Evolutionary conservation across 2,113 vertebrate genomes (phyloP).

Genomic region (Girardinichthys multiradiatus): DNA sequence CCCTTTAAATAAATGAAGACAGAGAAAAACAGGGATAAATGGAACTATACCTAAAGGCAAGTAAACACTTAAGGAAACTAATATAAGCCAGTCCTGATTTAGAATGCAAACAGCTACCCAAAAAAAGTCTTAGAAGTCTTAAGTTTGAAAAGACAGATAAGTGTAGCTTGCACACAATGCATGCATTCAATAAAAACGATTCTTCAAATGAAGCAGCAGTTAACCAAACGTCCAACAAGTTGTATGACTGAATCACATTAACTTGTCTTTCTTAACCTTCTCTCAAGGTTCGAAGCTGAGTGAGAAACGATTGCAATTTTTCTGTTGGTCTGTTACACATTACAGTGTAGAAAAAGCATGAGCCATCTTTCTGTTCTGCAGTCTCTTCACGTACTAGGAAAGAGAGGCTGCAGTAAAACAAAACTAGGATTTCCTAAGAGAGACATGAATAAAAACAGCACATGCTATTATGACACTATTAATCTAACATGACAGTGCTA

Average conservation of each 20-base stretch:
- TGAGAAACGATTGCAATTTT: conserved; percentile 18
- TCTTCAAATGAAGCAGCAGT: neutral
- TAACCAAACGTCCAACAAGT: neutral
- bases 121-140: neutral
- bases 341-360: conserved; percentile 10
- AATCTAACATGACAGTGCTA: conserved; percentile 51
- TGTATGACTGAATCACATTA: neutral
- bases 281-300: conserved; percentile 7
- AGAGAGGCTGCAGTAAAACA: conserved; percentile 24
- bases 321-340: conserved; percentile 13
- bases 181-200: neutral
- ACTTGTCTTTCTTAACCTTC: neutral
- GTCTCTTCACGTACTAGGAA: conserved; percentile 32
- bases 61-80: too few species aligned
- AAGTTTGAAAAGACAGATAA: neutral
- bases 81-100: conserved; percentile 42
- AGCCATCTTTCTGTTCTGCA: conserved; percentile 35
- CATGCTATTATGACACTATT: conserved; percentile 51
- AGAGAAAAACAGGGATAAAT: too few species aligned
- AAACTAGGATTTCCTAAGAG: conserved; percentile 45
- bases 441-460: conserved; percentile 36
- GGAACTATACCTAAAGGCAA: too few species aligned
- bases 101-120: conserved; percentile 20
- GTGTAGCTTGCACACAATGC: neutral
- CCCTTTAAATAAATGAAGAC: too few species aligned